Conservation (phyloP, 2,888 invertebrate species). For the Falcaria lacertinaria region DNA sequence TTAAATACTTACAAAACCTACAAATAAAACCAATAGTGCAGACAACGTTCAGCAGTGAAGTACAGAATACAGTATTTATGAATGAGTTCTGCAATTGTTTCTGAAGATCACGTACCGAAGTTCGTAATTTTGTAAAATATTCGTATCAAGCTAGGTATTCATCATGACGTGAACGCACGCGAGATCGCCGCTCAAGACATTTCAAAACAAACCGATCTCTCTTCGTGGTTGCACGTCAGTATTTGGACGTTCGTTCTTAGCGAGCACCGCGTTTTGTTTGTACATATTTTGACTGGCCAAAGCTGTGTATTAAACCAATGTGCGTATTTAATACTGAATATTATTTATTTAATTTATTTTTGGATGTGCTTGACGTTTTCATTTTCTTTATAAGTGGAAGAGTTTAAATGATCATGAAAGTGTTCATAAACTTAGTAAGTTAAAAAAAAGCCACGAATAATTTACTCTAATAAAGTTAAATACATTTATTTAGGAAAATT, state of each 20-base stretch:
- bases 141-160: slow-evolving; percentile 17
- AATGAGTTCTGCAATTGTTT: slow-evolving; percentile 5
- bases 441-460: no score
- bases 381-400: no score
- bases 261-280: slow-evolving; percentile 49
- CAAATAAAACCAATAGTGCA: no score
- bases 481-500: no score
- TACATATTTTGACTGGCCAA: slow-evolving; percentile 70
- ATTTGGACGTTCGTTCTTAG: slow-evolving; percentile 48
- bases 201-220: slow-evolving; percentile 69
- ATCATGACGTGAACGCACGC: slow-evolving; percentile 58
- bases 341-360: not conserved
- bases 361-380: no score
- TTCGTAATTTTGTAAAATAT: slow-evolving; percentile 22
- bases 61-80: not conserved
- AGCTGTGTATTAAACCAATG: slow-evolving; percentile 50
- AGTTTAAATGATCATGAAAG: no score
- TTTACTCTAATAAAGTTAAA: no score
- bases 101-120: slow-evolving; percentile 17
- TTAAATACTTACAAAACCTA: not conserved
- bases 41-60: no score
- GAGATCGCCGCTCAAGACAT: slow-evolving; percentile 56
- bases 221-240: slow-evolving; percentile 42
- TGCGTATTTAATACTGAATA: slow-evolving; percentile 24
- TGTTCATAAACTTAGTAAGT: no score